Conservation (phyloP, 2,888 invertebrate species). For the Acleris literana region DNA sequence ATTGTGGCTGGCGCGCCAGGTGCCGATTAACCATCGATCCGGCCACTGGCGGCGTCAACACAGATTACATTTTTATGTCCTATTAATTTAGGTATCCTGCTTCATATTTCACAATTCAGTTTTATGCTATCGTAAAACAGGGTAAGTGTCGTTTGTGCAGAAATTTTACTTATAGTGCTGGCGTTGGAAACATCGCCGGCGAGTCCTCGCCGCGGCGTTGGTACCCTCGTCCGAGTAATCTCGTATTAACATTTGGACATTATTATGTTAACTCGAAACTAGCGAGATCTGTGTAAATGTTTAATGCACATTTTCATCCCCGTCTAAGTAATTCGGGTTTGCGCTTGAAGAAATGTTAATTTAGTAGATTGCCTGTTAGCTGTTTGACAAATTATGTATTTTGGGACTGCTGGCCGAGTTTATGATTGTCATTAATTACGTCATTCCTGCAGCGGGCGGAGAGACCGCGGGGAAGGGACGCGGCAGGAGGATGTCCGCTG, state of each 20-base stretch:
- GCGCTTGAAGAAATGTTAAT: background rate
- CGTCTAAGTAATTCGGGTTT: background rate
- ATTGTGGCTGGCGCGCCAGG: slow-evolving; percentile 50
- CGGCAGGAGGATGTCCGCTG: slow-evolving; percentile 16
- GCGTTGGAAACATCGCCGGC: slow-evolving; percentile 4
- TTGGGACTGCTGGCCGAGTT: background rate
- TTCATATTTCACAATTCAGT: slow-evolving; percentile 26
- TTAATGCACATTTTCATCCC: slow-evolving; percentile 4
- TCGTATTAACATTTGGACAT: slow-evolving; percentile 15
- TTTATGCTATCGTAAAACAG: slow-evolving; percentile 30
- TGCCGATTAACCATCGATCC: slow-evolving; percentile 42
- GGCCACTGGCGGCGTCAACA: slow-evolving; percentile 15
- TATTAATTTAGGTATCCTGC: slow-evolving; percentile 28
- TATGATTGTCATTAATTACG: slow-evolving; percentile 27
- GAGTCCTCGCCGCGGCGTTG: background rate
- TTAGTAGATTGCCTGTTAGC: background rate
- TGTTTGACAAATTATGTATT: slow-evolving; percentile 1
- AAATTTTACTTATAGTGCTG: slow-evolving; percentile 22
- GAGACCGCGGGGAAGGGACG: background rate
- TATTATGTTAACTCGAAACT: slow-evolving; percentile 4
- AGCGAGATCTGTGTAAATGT: slow-evolving; percentile 9
- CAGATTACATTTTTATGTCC: slow-evolving; percentile 31
- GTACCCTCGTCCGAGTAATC: background rate
- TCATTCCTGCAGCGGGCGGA: background rate
- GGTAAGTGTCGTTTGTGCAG: slow-evolving; percentile 23